phyloP scores from a whole-genome alignment of 2,113 vertebrate genomes.

The Tricholaema leucomelas region DNA sequence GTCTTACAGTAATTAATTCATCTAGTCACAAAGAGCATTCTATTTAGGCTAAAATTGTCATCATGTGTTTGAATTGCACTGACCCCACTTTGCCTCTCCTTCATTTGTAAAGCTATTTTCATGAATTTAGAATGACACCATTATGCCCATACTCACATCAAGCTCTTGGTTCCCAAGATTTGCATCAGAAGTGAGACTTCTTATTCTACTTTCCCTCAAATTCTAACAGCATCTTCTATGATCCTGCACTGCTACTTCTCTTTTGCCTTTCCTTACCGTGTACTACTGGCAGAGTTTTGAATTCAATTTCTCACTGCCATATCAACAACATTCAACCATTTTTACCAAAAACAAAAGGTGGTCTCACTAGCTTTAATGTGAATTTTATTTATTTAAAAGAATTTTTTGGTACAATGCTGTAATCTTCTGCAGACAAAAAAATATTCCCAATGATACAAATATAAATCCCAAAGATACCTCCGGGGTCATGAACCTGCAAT shows the following conservation, averaged over 20 bases:
- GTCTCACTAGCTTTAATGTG: background rate
- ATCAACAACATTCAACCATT: background rate
- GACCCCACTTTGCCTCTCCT: slow-evolving; percentile 69
- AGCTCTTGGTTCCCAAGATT: slow-evolving; percentile 60
- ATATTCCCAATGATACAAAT: background rate
- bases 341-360: background rate
- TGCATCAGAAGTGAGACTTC: slow-evolving; percentile 66
- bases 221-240: background rate
- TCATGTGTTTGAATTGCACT: slow-evolving; percentile 62
- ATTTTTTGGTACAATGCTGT: background rate
- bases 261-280: background rate
- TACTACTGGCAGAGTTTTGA: background rate
- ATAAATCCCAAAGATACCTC: background rate
- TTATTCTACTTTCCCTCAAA: slow-evolving; percentile 33
- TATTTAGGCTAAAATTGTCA: slow-evolving; percentile 67
- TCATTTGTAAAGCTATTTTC: slow-evolving; percentile 69
- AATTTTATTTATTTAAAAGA: background rate
- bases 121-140: slow-evolving; percentile 68
- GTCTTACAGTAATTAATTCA: slow-evolving; percentile 71
- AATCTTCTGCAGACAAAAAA: background rate
- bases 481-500: background rate
- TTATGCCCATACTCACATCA: slow-evolving; percentile 47
- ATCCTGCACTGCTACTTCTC: background rate
- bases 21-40: slow-evolving; percentile 65
- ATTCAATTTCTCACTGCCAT: background rate